Base-by-base conservation (phyloP, 1,140 invertebrate genomes). In the Nilaparvata lugens region DNA sequence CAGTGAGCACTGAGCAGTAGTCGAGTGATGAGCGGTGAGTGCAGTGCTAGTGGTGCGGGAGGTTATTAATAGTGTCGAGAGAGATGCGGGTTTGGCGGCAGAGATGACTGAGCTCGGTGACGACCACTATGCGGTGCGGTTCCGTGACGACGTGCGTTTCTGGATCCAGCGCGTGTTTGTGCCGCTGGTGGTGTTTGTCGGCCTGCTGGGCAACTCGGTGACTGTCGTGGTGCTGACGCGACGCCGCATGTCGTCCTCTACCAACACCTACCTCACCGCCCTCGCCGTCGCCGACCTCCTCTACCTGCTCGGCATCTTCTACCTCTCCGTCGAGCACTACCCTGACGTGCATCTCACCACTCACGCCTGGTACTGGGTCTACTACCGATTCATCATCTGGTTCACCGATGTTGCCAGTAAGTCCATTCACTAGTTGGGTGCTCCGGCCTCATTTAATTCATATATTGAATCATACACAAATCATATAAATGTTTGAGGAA, bases 201-300 rank as follows among this genome's bases (percentile, higher is more conserved):
- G 87, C 53, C 79, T 88, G 40, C 71, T 86, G 59, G 87, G 87
- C 28, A 89, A 89, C 70, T 74, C 80, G 35, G 73, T 88, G 35
- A 87, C 86, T 38, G 82, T 89, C 57, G 80, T 87, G 65, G 85
- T 90, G 56, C 77, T 90, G 58, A 88, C 85, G 62, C 76, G 85
- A 53, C 78, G 84, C 65, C 79, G 82, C 31, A 89, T 90, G 87
- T 74, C 84, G 57, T 83, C 81, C 60, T 87, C 86, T 24, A 89
- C 87, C 42, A 88, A 89, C 72, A 77, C 81, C 64, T 89, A 89
- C 72, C 74, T 89, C 65, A 85, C 83, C 55, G 86, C 86, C 0
- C 68, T 89, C 62, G 86, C 87, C 25, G 78, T 85, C 35, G 83
- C 86, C 21, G 87, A 89, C 66, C 75, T 88, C 52, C 74, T 87